Base-by-base conservation (phyloP, 2,888 invertebrate species). In the Conomelus anceps region DNA sequence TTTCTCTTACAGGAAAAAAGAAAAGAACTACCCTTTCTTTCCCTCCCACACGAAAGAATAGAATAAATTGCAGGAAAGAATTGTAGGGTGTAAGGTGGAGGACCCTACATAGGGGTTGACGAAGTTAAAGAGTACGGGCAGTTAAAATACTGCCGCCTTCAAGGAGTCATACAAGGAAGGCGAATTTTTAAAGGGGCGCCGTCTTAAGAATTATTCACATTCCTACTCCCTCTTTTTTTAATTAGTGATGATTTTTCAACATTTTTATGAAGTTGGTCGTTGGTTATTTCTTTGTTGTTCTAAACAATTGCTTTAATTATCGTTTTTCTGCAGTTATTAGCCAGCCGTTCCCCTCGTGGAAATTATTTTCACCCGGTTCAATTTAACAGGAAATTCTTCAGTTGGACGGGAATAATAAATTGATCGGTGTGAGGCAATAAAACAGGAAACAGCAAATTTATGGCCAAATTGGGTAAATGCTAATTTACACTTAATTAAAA, bases 101-200 rank as follows among this genome's bases (percentile, higher is more conserved):
- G 24, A 13, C 86, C 29, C 23, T 86, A 7, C 23, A 22, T 20
- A 86, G 22, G 86, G 86, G 86, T 22, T 24, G 86, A 22, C 24
- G 22, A 86, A 26, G 29, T 86, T 86, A 86, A 86, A 86, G 86
- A 86, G 86, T 86, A 86, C 24, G 26, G 86, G 26, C 24, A 86
- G 86, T 86, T 86, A 86, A 86, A 86, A 86, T 86, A 86, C 86
- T 23, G 29, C 86, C 23, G n/a, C 24, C 24, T 24, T 24, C 86
- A 29, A 86, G 86, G 26, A 26, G 86, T n/a, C 63, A 63, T 34
- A 34, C 34, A 63, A n/a, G 63, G 63, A 13, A 63, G 63, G 63
- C 63, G n/a, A 63, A 63, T 63, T 63, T 63, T 13, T n/a, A 63
- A 63, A 63, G n/a, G 63, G 63, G 63, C n/a, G 63, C 63, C 63